phyloP scores from a whole-genome alignment of 2,113 vertebrate genomes.

The Cacatua alba region DNA sequence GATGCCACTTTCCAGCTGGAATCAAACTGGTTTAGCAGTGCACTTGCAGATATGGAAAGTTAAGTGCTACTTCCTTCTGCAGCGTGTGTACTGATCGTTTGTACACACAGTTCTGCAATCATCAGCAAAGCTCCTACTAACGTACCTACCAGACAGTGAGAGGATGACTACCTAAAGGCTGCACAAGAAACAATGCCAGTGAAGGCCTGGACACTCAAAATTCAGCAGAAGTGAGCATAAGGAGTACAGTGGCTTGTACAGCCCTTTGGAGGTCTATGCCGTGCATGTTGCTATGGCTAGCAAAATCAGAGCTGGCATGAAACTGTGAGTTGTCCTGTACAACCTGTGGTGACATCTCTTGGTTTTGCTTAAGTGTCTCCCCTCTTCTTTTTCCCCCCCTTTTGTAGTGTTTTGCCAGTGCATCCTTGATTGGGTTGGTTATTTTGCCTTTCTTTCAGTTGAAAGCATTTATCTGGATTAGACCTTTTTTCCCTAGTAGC shows the following conservation, averaged over 20 bases:
- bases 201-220: neutral
- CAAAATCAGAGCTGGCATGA: neutral
- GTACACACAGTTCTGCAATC: neutral
- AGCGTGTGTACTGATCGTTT: neutral
- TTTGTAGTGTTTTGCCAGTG: neutral
- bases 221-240: accelerated
- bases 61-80: neutral
- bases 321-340: neutral
- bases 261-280: neutral
- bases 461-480: neutral
- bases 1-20: neutral
- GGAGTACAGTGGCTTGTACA: neutral
- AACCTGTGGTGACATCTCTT: neutral
- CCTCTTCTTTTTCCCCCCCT: too few relatives aligned
- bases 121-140: neutral
- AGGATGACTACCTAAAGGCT: neutral
- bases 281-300: neutral
- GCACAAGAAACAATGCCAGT: neutral
- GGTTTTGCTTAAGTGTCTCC: neutral
- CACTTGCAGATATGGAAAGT: neutral
- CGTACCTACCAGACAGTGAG: neutral
- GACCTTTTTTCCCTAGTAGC: neutral
- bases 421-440: neutral
- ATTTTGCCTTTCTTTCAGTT: neutral
- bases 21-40: neutral